Percentiles rank a stretch among this genome's conserved stretches.
These are phyloP conservation scores for Meandrina meandrites DNA, from an alignment of 92 coral and sea anemone genomes.

Conservation along the genomic window DNA sequence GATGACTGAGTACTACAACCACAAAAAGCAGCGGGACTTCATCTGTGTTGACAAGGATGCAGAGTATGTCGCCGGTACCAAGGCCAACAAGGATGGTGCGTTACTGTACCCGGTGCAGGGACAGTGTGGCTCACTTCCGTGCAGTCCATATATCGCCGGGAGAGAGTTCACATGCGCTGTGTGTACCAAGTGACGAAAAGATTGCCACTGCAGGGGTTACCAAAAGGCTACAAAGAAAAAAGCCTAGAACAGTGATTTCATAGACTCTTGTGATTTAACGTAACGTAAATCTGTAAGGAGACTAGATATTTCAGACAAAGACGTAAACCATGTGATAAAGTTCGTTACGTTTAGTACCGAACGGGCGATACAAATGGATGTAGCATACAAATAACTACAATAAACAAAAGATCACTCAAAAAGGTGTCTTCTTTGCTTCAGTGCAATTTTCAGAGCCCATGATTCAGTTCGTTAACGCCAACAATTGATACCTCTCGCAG, in stretches of 20 bases:
- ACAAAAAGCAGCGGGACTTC: constrained; percentile 40
- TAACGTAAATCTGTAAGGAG: not conserved
- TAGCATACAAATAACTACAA: not conserved
- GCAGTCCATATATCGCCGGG: constrained; percentile 56
- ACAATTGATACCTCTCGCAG: not conserved
- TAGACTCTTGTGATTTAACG: not conserved
- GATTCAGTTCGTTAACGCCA: not conserved
- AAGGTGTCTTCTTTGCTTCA: not conserved
- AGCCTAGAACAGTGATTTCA: not conserved
- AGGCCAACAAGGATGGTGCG: constrained; percentile 45
- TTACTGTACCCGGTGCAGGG: constrained; percentile 64
- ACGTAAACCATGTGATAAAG: not conserved
- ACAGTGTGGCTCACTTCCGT: constrained; percentile 66
- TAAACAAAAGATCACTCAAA: not conserved
- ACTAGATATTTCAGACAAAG: not conserved
- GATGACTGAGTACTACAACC: constrained; percentile 58
- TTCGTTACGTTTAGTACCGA: not conserved
- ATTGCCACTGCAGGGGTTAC: not conserved
- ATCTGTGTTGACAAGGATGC: constrained; percentile 72
- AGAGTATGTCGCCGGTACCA: constrained; percentile 44
- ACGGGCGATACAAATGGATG: not conserved
- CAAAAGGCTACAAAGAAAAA: not conserved
- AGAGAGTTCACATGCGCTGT: constrained; percentile 74
- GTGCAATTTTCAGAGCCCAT: not conserved
- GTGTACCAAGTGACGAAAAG: constrained; percentile 56